Percentiles rank a stretch among this genome's conserved stretches.
These are phyloP conservation scores for Phyllotreta striolata DNA, from an alignment of 2,888 invertebrate genomes.

Conservation along the genomic window DNA sequence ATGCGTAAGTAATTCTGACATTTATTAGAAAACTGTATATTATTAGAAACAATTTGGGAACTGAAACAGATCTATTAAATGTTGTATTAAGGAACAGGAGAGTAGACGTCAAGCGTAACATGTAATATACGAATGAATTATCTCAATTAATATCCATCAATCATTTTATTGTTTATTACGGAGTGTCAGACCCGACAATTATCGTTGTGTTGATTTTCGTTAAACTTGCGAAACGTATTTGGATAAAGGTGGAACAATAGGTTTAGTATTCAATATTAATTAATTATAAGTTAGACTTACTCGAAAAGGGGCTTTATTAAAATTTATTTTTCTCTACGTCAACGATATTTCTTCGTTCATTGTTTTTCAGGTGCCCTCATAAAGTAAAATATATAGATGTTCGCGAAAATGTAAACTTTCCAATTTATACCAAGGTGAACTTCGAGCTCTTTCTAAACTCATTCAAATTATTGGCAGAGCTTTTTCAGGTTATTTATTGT, in stretches of 20 bases:
- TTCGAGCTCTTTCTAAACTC: slow-evolving; percentile 3
- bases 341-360: too few species aligned
- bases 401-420: slow-evolving; percentile 2
- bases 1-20: too few species aligned
- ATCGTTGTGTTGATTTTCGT: slow-evolving; percentile 17
- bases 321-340: too few species aligned
- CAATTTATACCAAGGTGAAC: background rate
- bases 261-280: too few species aligned
- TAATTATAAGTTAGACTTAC: too few species aligned
- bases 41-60: slow-evolving; percentile 17
- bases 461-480: slow-evolving; percentile 14
- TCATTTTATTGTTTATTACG: slow-evolving; percentile 25
- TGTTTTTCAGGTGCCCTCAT: too few species aligned
- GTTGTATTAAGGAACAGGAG: slow-evolving; percentile 3
- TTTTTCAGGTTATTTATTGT: slow-evolving; percentile 15
- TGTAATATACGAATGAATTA: slow-evolving; percentile 26
- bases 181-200: slow-evolving; percentile 21
- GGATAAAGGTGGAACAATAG: too few species aligned
- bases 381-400: slow-evolving; percentile 8
- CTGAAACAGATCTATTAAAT: slow-evolving; percentile 22
- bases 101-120: slow-evolving; percentile 19
- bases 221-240: slow-evolving; percentile 5
- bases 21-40: background rate
- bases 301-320: too few species aligned
- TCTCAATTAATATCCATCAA: slow-evolving; percentile 30